Percentiles rank a stretch among this genome's conserved stretches.
Conservation (phyloP, 2,888 invertebrate species). For the Nasonovia ribisnigri region DNA sequence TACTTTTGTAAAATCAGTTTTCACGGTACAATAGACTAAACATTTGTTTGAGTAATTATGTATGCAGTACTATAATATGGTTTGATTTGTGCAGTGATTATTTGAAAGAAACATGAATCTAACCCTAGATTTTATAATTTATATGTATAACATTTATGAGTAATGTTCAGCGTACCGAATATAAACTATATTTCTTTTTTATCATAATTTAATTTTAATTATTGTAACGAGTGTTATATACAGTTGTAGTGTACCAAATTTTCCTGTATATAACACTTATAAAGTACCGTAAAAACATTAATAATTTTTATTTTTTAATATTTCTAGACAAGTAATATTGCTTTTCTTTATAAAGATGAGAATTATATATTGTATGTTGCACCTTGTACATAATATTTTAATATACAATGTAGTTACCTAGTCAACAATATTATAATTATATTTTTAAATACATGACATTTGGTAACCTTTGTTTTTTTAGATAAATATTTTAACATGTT, state of each 20-base stretch:
- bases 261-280: conserved; percentile 33
- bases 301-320: conserved; percentile 47
- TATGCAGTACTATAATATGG: neutral
- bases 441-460: conserved; percentile 59
- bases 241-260: conserved; percentile 13
- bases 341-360: conserved; percentile 37
- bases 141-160: conserved; percentile 1
- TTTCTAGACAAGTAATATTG: conserved; percentile 40
- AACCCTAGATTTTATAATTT: neutral
- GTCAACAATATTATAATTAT: conserved; percentile 58
- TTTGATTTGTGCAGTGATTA: neutral
- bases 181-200: conserved; percentile 19
- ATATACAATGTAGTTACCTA: conserved; percentile 62
- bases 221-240: conserved; percentile 16
- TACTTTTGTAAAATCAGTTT: neutral
- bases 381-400: conserved; percentile 62
- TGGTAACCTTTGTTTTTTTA: conserved; percentile 63
- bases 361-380: conserved; percentile 62
- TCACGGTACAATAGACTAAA: conserved; percentile 9
- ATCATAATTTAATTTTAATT: conserved; percentile 9
- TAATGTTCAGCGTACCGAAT: conserved; percentile 49
- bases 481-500: conserved; percentile 47
- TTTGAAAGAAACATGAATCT: neutral
- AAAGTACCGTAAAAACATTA: conserved; percentile 16
- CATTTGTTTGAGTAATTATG: conserved; percentile 25